Conservation (phyloP, 2,888 invertebrate species). For the Hartigia nigra region DNA sequence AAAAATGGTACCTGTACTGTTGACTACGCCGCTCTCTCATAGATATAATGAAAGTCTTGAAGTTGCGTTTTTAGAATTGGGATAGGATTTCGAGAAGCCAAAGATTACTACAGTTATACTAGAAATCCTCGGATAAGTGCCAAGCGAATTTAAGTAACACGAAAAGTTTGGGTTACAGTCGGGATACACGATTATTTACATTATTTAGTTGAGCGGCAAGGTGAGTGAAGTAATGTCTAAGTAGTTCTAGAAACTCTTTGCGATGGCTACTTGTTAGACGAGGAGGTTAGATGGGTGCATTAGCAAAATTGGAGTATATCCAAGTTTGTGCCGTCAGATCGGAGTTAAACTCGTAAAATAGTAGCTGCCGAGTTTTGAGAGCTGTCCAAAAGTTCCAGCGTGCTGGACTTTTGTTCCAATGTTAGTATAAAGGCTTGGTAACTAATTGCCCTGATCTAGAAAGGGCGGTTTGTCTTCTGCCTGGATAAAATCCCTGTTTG, state of each 20-base stretch:
- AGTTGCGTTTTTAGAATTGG: neutral
- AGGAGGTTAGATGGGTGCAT: slow-evolving; percentile 41
- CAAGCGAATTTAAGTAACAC: neutral
- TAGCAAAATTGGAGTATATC: slow-evolving; percentile 61
- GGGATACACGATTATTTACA: slow-evolving; percentile 14
- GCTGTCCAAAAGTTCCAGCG: slow-evolving; percentile 5
- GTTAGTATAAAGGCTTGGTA: neutral
- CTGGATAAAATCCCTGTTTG: slow-evolving; percentile 1
- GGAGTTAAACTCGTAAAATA: slow-evolving; percentile 28
- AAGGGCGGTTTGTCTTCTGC: neutral
- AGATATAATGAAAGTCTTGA: neutral
- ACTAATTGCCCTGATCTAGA: neutral
- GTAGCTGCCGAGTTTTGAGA: slow-evolving; percentile 11
- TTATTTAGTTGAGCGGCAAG: slow-evolving; percentile 9
- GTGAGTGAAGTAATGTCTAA: slow-evolving; percentile 27
- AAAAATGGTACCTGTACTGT: neutral
- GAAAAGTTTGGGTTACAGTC: neutral
- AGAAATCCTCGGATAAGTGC: neutral
- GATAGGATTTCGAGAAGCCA: neutral
- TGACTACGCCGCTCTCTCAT: neutral
- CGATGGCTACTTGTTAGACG: slow-evolving; percentile 17
- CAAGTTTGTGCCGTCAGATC: slow-evolving; percentile 50
- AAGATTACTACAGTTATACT: neutral
- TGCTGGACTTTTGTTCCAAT: neutral
- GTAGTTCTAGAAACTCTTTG: slow-evolving; percentile 36